Evolutionary conservation across 2,113 vertebrate genomes (phyloP), one percentile per base, ranked within the genome.

Genomic region (Seriola rivoliana): DNA sequence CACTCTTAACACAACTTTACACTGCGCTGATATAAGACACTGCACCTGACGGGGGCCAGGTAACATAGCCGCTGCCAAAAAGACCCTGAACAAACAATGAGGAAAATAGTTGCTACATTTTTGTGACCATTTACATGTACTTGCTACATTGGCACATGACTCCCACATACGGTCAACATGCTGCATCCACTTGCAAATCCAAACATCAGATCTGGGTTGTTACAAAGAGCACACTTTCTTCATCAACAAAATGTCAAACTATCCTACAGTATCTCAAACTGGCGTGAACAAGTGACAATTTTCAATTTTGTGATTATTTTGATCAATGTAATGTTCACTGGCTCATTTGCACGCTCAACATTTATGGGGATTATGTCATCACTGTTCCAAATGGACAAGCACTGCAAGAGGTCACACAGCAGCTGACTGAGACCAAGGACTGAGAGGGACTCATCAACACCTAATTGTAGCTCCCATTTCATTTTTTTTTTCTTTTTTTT

Each of bases 291-390:
- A 32, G 3, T 42, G 34, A n/a, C 16, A 50, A 6, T 36, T 36
- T 55, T 42, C 21, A 38, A 9, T 23, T 57, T 48, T 13, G 8
- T 8, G 32, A 62, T 46, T 46, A 55, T 69, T 68, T 55, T 8
- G 9, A 42, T 66, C n/a, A 25, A 62, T 71, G 29, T 46, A 34
- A 57, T 57, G 4, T 69, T 54, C 63, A 19, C 50, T 54, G 63
- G 59, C 36, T 75, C 55, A 54, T 32, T 48, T 32, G n/a, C 5
- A 8, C 17, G 8, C 2, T 48, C 3, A 44, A 59, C 68, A 60
- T 78, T 69, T 76, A 42, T 0, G 34, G 76, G 50, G 63, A 9
- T 89, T 81, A 82, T 72, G 10, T 82, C 70, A 89, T 72, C 50
- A 10, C 55, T 58, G 75, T 19, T 80, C 34, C 48, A 63, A 34